Evolutionary conservation across 1,140 invertebrate genomes (phyloP).

Genomic region (Bombus confusus): DNA sequence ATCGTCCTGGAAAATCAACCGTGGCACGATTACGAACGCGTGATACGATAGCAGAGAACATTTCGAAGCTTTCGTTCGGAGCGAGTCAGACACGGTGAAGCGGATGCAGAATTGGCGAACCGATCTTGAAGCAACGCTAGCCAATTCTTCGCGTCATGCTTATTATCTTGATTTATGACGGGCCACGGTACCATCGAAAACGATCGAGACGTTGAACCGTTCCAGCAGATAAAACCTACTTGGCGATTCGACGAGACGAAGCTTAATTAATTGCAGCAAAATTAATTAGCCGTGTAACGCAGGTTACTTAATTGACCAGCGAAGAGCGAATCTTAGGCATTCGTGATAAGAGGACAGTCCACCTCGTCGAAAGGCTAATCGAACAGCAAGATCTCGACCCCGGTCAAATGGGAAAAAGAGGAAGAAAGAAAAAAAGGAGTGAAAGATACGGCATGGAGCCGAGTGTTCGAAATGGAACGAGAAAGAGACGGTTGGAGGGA

Average conservation of each 20-base stretch:
- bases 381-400: slow-evolving; percentile 55
- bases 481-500: neutral
- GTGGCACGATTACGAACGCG: neutral
- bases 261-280: slow-evolving; percentile 66
- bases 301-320: slow-evolving; percentile 65
- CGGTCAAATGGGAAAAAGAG: slow-evolving; percentile 2
- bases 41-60: neutral
- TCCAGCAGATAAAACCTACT: neutral
- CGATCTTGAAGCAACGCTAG: neutral
- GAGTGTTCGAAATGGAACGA: neutral
- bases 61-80: neutral
- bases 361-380: slow-evolving; percentile 62
- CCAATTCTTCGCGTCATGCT: neutral
- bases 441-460: neutral
- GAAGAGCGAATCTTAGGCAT: slow-evolving; percentile 51
- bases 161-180: neutral
- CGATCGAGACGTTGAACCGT: neutral
- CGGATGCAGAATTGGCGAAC: neutral
- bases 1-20: slow-evolving; percentile 20
- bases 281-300: slow-evolving; percentile 67
- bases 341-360: slow-evolving; percentile 64
- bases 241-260: slow-evolving; percentile 31
- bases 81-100: neutral
- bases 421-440: neutral
- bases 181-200: neutral